Evolutionary conservation across 1,140 invertebrate genomes (phyloP), one percentile per base, ranked within the genome.

Genomic region (Drosophila paulistorum): DNA sequence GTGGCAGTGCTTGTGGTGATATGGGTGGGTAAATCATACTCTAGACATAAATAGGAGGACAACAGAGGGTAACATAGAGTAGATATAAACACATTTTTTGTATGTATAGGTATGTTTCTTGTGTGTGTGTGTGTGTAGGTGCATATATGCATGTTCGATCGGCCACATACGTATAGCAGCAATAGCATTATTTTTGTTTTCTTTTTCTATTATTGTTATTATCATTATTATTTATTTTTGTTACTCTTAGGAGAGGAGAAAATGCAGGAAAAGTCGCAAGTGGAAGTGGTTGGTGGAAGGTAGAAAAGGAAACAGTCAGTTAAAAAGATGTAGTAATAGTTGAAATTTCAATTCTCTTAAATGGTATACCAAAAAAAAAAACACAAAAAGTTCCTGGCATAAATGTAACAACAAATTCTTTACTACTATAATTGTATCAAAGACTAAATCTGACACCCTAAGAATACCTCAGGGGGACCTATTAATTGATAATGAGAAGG

Each of bases 151-250:
- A 51, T 51, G 45, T 20, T 23, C 14, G 45, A 17, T 48, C 45
- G 45, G 45, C 45, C 45, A 51, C 45, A 51, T 51, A 51, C 45
- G 20, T 51, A 51, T 51, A 51, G 45, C 45, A 51, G 45, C 45
- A 51, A 51, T 51, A 51, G 45, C 45, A 51, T 51, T 51, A 11
- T 23, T 51, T 23, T 51, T 51, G 30, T 30, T 30, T 30, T 30
- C 1, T 30, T 30, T 30, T 30, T 30, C 30, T 51, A n/a, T 51
- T 51, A 11, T 23, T 51, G 4, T 45, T 45, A 45, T 17, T 45
- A 7, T 45, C 14, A 45, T 45, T 17, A 14, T 42, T 42, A 14
- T 48, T 48, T 42, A 45, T 45, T 45, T 14, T 45, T 17, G 1
- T 45, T 17, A 45, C 14, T 45, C 7, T 45, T 17, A 14, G 7